Evolutionary conservation across 2,888 invertebrate genomes (phyloP).

Genomic region (Pasiphila rectangulata): DNA sequence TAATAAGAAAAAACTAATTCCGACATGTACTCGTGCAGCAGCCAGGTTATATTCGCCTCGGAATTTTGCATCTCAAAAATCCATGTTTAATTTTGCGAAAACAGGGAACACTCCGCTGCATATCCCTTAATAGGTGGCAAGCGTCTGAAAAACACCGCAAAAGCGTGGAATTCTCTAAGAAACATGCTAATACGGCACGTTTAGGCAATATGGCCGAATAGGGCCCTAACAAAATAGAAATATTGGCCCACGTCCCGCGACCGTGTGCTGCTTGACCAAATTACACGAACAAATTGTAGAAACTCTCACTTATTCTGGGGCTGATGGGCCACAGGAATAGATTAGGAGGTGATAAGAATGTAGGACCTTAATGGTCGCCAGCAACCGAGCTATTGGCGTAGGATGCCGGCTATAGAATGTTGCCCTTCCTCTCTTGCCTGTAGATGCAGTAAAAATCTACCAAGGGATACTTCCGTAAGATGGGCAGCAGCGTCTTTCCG

Average conservation of each 20-base stretch:
- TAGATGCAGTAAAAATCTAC: too few species aligned
- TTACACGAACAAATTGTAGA: slow-evolving; percentile 19
- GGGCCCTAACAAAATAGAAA: slow-evolving; percentile 35
- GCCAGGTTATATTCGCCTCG: background rate
- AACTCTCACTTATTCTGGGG: slow-evolving; percentile 3
- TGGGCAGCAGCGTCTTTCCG: too few species aligned
- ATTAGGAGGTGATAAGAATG: background rate
- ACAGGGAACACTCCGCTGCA: slow-evolving; percentile 11
- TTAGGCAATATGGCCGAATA: slow-evolving; percentile 31
- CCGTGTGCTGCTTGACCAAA: slow-evolving; percentile 29
- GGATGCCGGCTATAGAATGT: too few species aligned
- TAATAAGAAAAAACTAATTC: background rate
- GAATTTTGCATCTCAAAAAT: slow-evolving; percentile 7
- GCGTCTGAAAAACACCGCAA: slow-evolving; percentile 22
- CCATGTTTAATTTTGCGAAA: slow-evolving; percentile 11
- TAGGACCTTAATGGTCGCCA: background rate
- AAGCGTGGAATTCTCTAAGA: slow-evolving; percentile 24
- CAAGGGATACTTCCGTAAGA: too few species aligned
- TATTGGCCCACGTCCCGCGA: slow-evolving; percentile 34
- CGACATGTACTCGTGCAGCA: background rate
- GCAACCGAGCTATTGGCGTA: too few species aligned
- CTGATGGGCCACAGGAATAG: slow-evolving; percentile 3
- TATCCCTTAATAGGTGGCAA: slow-evolving; percentile 9
- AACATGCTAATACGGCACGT: slow-evolving; percentile 37
- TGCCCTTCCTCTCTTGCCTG: too few species aligned